These are phyloP conservation scores for Dusona sp. DNA, from an alignment of 2,888 invertebrate genomes.

Conservation along the genomic window DNA sequence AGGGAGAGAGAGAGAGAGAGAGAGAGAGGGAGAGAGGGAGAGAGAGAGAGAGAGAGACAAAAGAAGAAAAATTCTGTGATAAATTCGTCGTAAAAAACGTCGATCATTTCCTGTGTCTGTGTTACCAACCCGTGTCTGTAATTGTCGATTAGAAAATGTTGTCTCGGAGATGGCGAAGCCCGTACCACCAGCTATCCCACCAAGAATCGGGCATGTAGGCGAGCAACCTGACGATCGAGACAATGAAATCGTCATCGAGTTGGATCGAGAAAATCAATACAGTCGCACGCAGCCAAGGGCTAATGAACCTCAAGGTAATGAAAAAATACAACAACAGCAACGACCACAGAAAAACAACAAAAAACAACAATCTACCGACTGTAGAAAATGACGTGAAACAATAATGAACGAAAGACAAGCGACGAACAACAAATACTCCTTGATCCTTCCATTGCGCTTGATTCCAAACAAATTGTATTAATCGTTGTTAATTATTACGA, in stretches of 20 bases:
- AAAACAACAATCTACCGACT: slow-evolving; percentile 10
- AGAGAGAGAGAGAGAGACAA: slow-evolving; percentile 1
- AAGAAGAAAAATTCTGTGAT: slow-evolving; percentile 1
- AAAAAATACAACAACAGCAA: slow-evolving; percentile 63
- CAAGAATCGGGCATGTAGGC: slow-evolving; percentile 85
- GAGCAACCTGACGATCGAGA: slow-evolving; percentile 87
- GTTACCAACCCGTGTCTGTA: slow-evolving; percentile 72
- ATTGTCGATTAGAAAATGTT: slow-evolving; percentile 81
- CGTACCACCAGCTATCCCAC: slow-evolving; percentile 82
- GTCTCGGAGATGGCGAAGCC: slow-evolving; percentile 84
- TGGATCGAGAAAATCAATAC: slow-evolving; percentile 88
- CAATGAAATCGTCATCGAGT: slow-evolving; percentile 89
- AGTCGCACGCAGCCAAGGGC: slow-evolving; percentile 86
- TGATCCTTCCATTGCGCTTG: slow-evolving; percentile 32
- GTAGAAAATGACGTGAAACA: slow-evolving; percentile 2
- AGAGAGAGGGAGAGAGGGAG: background rate
- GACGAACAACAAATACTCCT: slow-evolving; percentile 38
- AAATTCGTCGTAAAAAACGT: slow-evolving; percentile 42
- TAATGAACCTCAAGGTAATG: slow-evolving; percentile 84
- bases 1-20: background rate
- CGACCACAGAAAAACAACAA: slow-evolving; percentile 38
- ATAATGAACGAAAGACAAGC: slow-evolving; percentile 30
- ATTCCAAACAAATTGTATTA: background rate
- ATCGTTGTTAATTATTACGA: background rate
- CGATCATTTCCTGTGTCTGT: slow-evolving; percentile 67